phyloP scores from a whole-genome alignment of 2,113 vertebrate species.

The Takifugu flavidus region DNA sequence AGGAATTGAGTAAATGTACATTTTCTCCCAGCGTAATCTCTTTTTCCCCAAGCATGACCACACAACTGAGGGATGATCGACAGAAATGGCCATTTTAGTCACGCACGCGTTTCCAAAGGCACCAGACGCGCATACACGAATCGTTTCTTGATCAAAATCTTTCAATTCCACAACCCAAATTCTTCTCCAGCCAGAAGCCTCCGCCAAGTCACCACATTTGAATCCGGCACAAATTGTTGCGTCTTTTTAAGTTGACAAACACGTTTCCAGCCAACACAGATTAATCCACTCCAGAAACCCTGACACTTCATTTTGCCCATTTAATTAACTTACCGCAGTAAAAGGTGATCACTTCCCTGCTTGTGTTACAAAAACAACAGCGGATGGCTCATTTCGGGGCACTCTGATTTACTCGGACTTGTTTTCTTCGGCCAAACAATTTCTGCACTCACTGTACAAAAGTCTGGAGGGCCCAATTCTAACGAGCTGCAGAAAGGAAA shows the following conservation, averaged over 20 bases:
- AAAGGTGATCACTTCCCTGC: constrained; percentile 32
- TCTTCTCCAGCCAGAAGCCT: neutral
- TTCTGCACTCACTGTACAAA: constrained; percentile 40
- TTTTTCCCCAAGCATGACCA: too few relatives aligned
- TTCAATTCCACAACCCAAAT: neutral
- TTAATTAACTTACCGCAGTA: constrained; percentile 46
- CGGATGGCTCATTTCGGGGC: constrained; percentile 27
- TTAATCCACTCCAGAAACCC: constrained; percentile 17
- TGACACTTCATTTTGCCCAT: constrained; percentile 35
- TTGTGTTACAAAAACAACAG: constrained; percentile 26
- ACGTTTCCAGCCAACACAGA: constrained; percentile 18
- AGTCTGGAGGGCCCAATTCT: constrained; percentile 67
- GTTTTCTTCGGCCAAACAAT: constrained; percentile 45
- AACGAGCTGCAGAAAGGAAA: constrained; percentile 56
- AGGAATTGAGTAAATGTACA: too few relatives aligned
- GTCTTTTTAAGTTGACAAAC: constrained; percentile 10
- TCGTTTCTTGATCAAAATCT: constrained; percentile 12
- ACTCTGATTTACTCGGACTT: constrained; percentile 36
- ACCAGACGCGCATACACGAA: constrained; percentile 2
- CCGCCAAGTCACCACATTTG: constrained; percentile 1
- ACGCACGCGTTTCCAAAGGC: too few relatives aligned
- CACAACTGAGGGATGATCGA: too few relatives aligned
- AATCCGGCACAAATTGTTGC: constrained; percentile 2
- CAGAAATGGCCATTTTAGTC: too few relatives aligned
- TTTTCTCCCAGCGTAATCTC: too few relatives aligned